Evolutionary conservation across 2,797 vertebrate species (phyloP), one percentile per base, ranked within the genome.

Genomic region (Lophius americanus): DNA sequence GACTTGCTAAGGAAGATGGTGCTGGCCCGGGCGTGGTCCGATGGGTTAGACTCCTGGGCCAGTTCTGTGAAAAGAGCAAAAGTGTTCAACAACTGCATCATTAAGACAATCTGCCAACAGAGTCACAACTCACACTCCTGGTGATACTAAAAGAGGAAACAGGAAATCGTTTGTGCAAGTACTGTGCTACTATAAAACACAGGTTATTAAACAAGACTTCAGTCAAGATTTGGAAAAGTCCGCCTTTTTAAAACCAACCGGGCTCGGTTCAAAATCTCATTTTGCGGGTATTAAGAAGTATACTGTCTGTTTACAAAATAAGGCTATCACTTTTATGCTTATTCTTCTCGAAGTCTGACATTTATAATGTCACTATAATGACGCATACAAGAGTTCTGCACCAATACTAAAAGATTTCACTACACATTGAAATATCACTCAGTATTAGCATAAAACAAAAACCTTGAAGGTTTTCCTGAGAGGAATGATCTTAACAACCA

Each of bases 1-100:
- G 98, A 99, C 92, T 99, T 99, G 96, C 95, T 96, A 70, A 99
- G 94, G 90, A 99, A 99, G 93, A 99, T 97, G 92, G 98, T 98
- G 94, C 96, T 98, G 69, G 95, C 96, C 75, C 95, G 90, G 86
- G 96, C 94, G 74, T 99, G 96, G 90, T 98, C 97, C 39, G 97
- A 99, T 56, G 98, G 97, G 90, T 99, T 99, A 11, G 96, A 97
- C 89, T 98, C 96, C 73, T 94, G 89, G 54, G 95, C 96, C 88
- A 98, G 88, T 88, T 99, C 98, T 99, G 84, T 4, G 6, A 36
- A 72, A 60, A 87, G 38, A 81, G 61, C 12, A 71, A 2, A 41
- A 4, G 32, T 5, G 36, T 2, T 7, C 5, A 47, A 23, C 2
- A 14, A 60, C 37, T 2, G 51, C 39, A 36, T 54, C 13, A 36